Evolutionary conservation across 23 tunicate species (phyloP), one percentile per base, ranked within the genome.

Genomic region (Botrylloides violaceus): DNA sequence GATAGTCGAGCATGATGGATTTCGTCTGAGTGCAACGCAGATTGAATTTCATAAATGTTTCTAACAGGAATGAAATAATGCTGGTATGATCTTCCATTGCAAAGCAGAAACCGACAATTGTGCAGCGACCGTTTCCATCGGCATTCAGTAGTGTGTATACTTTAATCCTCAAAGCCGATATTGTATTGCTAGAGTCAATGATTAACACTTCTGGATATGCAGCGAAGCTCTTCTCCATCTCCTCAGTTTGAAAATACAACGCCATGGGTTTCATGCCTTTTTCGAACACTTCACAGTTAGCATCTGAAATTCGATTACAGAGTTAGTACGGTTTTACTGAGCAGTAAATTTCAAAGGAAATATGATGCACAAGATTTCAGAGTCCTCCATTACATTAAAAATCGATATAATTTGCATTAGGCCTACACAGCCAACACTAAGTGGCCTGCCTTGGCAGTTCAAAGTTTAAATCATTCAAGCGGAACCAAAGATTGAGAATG

Each of bases 151-250:
- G 24, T 7, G 59, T 48, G 34, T 75, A 59, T 12, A 75, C 3
- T 33, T 64, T 29, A 53, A 75, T 58, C 32, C 70, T 30, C 26
- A 59, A 29, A 21, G 23, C 66, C 3, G 58, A 32, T 15, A 75
- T 30, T 59, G 58, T 33, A 48, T 75, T 28, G 49, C 71, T 75
- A 2, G 79, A 64, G 29, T 75, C 72, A 36, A 60, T 60, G n/a
- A 75, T 18, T 19, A 75, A 3, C 48, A 75, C 36, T 61, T 75
- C 79, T 7, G 79, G 79, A 75, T 59, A 75, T 6, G 71, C 79
- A 4, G 27, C 71, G 59, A 75, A 75, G 2, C 2, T 75, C n/a
- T 60, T 60, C 26, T 59, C 24, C 79, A 75, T 75, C 2, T 59
- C 70, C 2, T 58, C 22, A 2, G 71, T 60, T 60, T 75, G 71